Base-by-base conservation (phyloP, 2,797 vertebrate genomes). In the Mormyrops attenuatus region DNA sequence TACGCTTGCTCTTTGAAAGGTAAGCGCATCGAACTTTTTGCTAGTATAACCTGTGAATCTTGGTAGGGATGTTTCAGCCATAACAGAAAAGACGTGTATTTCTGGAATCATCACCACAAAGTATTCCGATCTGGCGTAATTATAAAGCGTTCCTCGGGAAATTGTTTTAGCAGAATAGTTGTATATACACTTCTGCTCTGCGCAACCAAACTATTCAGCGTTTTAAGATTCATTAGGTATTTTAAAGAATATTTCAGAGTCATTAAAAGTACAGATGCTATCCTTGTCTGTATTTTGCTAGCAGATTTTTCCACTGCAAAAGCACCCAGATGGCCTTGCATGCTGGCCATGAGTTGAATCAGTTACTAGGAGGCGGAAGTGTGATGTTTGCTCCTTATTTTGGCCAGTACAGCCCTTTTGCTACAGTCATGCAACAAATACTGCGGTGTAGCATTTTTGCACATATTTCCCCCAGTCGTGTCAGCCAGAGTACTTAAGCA, bases 1-100 rank as follows among this genome's bases (percentile, higher is more conserved):
- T 96, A 92, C 95, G 96, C 69, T 91, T 97, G 34, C 92, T 96
- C 92, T 97, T 97, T 89, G 96, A 97, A 92, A 97, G 96, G 96
- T 97, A 95, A 94, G 89, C 66, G 63, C 47, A 89, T 66, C 38
- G 26, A 85, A 85, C 80, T 86, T 85, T 44, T 41, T 26, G 80
- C 41, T 17, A 5, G 30, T 85, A 5, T 34, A 53, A 55, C 88
- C 80, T 63, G 44, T 52, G 20, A 44, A 89, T 66, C 55, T 89
- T 8, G 57, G 26, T 44, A 63, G 53, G 20, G 88, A 60, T 85
- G 88, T 80, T 47, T 63, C 20, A 89, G 57, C 82, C 38, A 22
- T 41, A 38, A 22, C 30, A 55, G 52, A 85, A 63, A 26, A 57
- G 8, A 44, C 77, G 20, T 44, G n/a, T 60, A 80, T 80, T 63